Evolutionary conservation across 2,888 invertebrate species (phyloP).

Genomic region (Shargacucullia verbasci): DNA sequence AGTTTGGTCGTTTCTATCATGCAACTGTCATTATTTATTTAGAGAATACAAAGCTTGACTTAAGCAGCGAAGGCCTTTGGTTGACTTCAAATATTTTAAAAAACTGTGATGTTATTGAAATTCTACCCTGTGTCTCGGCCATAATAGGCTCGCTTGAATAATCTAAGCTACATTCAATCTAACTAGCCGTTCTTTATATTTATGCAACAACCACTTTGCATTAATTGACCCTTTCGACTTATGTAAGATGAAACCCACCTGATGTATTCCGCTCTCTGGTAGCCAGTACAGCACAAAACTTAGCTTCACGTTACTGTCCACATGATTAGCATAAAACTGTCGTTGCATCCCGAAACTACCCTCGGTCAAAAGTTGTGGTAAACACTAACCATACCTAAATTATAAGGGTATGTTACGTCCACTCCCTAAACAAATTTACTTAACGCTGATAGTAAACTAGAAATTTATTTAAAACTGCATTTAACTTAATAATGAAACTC

Average conservation of each 20-base stretch:
- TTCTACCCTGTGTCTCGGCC: background rate
- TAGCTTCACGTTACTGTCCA: conserved; percentile 4
- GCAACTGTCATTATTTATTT: conserved; percentile 11
- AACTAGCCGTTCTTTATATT: conserved; percentile 18
- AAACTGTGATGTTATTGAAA: no score
- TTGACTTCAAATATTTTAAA: no score
- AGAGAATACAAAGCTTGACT: no score
- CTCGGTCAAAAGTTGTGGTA: conserved; percentile 19
- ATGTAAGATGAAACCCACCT: background rate
- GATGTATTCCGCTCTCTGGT: background rate
- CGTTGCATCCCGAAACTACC: conserved; percentile 16
- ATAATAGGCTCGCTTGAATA: conserved; percentile 18
- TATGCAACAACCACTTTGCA: conserved; percentile 2
- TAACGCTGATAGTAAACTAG: conserved; percentile 36
- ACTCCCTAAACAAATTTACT: conserved; percentile 48
- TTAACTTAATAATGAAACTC: conserved; percentile 47
- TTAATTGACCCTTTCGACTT: background rate
- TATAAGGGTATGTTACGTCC: conserved; percentile 30
- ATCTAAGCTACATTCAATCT: conserved; percentile 26
- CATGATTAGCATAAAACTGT: conserved; percentile 20
- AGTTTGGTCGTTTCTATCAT: background rate
- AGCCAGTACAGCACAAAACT: conserved; percentile 2
- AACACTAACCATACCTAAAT: conserved; percentile 23
- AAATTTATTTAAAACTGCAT: conserved; percentile 57
- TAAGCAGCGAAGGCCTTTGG: no score